Evolutionary conservation across 2,113 vertebrate species (phyloP), one percentile per base, ranked within the genome.

Genomic region (Elephas maximus): DNA sequence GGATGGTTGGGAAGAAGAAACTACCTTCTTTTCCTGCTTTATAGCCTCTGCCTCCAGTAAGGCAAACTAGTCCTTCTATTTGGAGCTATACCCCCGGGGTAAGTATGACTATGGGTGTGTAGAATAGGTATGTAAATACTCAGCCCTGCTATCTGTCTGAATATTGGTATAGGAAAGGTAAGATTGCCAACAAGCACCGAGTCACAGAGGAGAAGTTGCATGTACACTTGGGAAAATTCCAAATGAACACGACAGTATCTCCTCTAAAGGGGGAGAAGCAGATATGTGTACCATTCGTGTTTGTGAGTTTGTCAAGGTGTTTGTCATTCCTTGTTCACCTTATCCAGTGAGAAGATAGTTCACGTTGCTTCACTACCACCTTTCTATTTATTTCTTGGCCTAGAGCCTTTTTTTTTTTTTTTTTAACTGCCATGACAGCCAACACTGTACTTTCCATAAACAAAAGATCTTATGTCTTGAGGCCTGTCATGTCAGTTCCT

Each of bases 271-370:
- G 14, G 14, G 28, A 69, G 28, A 69, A 33, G 57, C 51, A 85
- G 62, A 24, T 33, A 24, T 79, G 5, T 14, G 0, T 10, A 8
- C 74, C 0, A 0, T 15, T 10, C 33, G 78, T 44, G 82, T 62
- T 44, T n/a, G 67, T 45, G 67, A 10, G 26, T 41, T 20, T 37
- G 45, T 9, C 26, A 76, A 37, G 69, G 30, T 71, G 30, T 87
- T 73, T 78, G 96, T 88, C 89, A 76, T 90, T 53, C 53, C 88
- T 76, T 76, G 65, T 51, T 84, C 71, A 67, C 62, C n/a, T 82
- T 57, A 57, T 33, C 92, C 53, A 44, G 28, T 73, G 60, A 94
- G 90, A 95, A 69, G 21, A 71, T 45, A 21, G 41, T 45, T 88
- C 23, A 1, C 26, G 30, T 90, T 67, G 63, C 77, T 93, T 62